Percentiles rank a stretch among this genome's conserved stretches.
phyloP scores from a whole-genome alignment of 2,113 vertebrate species.

The Gambusia holbrooki region DNA sequence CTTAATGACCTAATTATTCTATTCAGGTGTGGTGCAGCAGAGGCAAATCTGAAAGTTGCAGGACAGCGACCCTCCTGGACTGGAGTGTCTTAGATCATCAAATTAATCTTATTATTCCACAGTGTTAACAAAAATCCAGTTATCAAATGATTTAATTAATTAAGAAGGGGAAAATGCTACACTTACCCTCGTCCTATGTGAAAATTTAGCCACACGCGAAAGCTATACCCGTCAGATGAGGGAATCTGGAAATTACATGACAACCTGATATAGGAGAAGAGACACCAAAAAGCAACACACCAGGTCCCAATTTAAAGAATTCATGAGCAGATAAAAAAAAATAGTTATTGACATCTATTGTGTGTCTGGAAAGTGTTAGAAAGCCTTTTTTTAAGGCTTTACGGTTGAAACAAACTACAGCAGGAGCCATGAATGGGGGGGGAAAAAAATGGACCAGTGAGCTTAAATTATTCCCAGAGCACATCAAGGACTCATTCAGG shows the following conservation, averaged over 20 bases:
- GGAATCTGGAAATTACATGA: background rate
- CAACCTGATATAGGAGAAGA: background rate
- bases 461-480: background rate
- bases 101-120: too few relatives aligned
- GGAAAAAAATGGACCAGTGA: too few relatives aligned
- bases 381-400: background rate
- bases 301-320: background rate
- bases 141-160: background rate
- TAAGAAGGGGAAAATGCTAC: background rate
- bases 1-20: too few relatives aligned
- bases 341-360: background rate
- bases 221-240: background rate
- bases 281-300: background rate
- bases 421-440: background rate
- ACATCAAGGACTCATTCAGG: background rate
- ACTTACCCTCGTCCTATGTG: background rate
- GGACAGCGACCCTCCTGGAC: too few relatives aligned
- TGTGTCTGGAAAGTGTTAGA: background rate
- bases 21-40: too few relatives aligned
- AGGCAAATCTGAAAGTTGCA: too few relatives aligned
- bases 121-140: background rate
- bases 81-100: too few relatives aligned
- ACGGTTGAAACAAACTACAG: background rate
- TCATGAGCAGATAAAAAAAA: background rate
- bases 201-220: background rate